phyloP scores from a whole-genome alignment of 2,797 vertebrate genomes.

The Pseudopleuronectes americanus region DNA sequence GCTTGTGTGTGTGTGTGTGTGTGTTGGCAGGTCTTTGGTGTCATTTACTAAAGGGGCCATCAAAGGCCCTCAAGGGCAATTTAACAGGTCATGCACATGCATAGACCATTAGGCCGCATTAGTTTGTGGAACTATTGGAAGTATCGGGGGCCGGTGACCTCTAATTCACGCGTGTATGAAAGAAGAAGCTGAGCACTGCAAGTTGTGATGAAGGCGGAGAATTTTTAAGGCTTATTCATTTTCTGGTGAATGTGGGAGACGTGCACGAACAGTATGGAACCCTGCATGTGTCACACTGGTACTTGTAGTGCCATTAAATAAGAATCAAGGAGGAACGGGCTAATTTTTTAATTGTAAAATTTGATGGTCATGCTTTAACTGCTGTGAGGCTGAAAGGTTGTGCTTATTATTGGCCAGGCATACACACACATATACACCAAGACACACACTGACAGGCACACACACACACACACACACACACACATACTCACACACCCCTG shows the following conservation, averaged over 20 bases:
- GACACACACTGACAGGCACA: not conserved
- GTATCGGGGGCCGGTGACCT: conserved; percentile 54
- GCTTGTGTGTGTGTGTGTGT: conserved; percentile 5
- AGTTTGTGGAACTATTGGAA: conserved; percentile 24
- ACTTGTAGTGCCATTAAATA: conserved; percentile 21
- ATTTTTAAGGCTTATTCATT: conserved; percentile 48
- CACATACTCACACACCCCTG: not conserved
- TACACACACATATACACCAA: too few relatives aligned
- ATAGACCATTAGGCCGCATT: conserved; percentile 20
- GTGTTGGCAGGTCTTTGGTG: not conserved
- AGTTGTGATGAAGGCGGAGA: conserved; percentile 28
- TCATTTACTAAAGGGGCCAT: conserved; percentile 18
- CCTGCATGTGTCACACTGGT: conserved; percentile 43
- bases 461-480: too few relatives aligned
- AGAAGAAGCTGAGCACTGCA: conserved; percentile 22
- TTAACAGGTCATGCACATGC: conserved; percentile 73
- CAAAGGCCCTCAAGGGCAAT: conserved; percentile 53
- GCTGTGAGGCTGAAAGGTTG: conserved; percentile 9
- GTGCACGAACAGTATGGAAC: conserved; percentile 9
- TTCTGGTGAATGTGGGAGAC: conserved; percentile 47
- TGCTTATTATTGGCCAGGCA: conserved; percentile 19
- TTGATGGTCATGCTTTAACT: conserved; percentile 14
- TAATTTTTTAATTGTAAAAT: conserved; percentile 28
- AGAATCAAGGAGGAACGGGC: not conserved
- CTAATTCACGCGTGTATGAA: conserved; percentile 30